These are phyloP conservation scores for Sinonovacula constricta DNA, from an alignment of 1,140 invertebrate genomes.

Conservation along the genomic window DNA sequence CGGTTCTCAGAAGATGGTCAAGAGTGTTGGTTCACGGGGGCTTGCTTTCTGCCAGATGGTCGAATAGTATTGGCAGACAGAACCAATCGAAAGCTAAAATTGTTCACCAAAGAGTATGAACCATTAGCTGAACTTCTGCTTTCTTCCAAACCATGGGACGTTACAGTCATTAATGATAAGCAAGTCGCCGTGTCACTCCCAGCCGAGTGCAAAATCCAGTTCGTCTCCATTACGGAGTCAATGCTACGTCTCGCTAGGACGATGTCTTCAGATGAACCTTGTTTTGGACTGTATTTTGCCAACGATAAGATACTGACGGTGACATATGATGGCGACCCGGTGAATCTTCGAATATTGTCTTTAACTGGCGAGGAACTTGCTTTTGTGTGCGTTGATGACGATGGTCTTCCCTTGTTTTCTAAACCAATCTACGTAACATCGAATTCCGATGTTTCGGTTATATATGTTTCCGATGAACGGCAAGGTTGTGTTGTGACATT, in stretches of 20 bases:
- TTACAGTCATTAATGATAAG: conserved; percentile 20
- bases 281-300: conserved; percentile 29
- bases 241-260: conserved; percentile 5
- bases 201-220: conserved; percentile 39
- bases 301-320: conserved; percentile 40
- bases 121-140: conserved; percentile 17
- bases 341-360: conserved; percentile 39
- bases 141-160: conserved; percentile 49
- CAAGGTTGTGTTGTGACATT: conserved; percentile 40
- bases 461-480: conserved; percentile 42
- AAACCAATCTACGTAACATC: conserved; percentile 45
- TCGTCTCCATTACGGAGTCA: conserved; percentile 8
- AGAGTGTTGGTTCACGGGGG: conserved; percentile 50
- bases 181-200: conserved; percentile 43
- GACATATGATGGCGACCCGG: conserved; percentile 44
- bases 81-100: conserved; percentile 44
- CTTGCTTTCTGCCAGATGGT: conserved; percentile 37
- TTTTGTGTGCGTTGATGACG: conserved; percentile 40
- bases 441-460: neutral
- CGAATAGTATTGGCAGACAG: conserved; percentile 40
- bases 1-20: conserved; percentile 32
- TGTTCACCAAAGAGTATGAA: conserved; percentile 33
- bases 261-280: conserved; percentile 37
- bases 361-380: conserved; percentile 27
- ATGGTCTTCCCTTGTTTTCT: conserved; percentile 41